Base-by-base conservation (phyloP, 2,113 vertebrate species). In the Notothenia coriiceps region DNA sequence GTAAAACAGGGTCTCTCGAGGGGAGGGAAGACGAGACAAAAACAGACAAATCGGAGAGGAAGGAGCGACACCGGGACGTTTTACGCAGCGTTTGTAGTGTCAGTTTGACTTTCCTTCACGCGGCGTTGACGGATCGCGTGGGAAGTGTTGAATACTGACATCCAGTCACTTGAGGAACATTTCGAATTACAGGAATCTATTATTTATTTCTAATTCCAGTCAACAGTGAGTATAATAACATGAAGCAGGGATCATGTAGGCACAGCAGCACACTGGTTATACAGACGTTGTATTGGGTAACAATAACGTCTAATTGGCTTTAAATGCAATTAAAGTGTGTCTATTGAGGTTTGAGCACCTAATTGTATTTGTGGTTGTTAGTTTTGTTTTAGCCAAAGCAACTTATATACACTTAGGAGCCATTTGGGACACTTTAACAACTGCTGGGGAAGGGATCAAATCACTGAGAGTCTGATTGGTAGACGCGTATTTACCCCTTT, bases 81-180 rank as follows among this genome's bases (percentile, higher is more conserved):
- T 84, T 80, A 43, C 70, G 15, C 2, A 22, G 67, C 62, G 80
- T 92, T 92, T 90, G 85, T 89, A 90, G 90, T 91, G 86, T 83
- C 88, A 84, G 29, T 0, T 72, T 75, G 0, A 22, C 35, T 89
- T 65, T 51, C 47, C 51, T 84, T 86, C 70, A 76, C 50, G 18
- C n/a, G 13, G 62, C 33, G 11, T 73, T 64, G 76, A 77, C 66
- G 44, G 75, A 69, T 72, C 18, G 60, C 22, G 75, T 56, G 72
- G 80, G 83, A 29, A 73, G 85, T 0, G 59, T 68, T 7, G 25
- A 29, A 29, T 29, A 29, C 63, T 87, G 85, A 91, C 89, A 80
- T 60, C 40, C n/a, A 75, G 75, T 65, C 83, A 89, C 83, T 70
- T 12, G 81, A 85, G 85, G 83, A 91, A 80, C 82, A 35, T 35